Conservation (phyloP, 2,888 invertebrate genomes). For the Philereme transversata region DNA sequence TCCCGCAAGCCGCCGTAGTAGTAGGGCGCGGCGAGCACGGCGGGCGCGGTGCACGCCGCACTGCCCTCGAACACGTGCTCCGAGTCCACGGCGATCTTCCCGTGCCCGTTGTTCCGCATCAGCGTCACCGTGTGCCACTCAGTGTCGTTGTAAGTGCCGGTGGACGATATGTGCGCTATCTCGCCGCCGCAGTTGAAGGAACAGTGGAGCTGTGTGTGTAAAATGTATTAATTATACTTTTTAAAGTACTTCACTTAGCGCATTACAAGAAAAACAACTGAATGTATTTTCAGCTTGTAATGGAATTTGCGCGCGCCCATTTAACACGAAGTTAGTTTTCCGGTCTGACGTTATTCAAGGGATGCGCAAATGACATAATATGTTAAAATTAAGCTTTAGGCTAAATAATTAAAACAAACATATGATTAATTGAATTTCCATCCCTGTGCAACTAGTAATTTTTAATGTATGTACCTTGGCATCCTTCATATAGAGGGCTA, state of each 20-base stretch:
- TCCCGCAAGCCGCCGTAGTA: slow-evolving; percentile 91
- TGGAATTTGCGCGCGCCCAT: too few species aligned
- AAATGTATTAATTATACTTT: too few species aligned
- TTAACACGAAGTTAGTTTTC: too few species aligned
- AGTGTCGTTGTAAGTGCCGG: slow-evolving; percentile 86
- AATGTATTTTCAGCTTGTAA: too few species aligned
- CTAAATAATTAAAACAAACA: too few species aligned
- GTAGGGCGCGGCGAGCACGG: slow-evolving; percentile 88
- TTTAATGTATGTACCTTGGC: slow-evolving; percentile 85
- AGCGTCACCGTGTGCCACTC: slow-evolving; percentile 92
- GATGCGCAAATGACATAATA: too few species aligned
- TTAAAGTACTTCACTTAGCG: too few species aligned
- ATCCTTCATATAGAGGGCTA: slow-evolving; percentile 89
- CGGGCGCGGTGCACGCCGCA: slow-evolving; percentile 69
- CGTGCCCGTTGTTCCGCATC: slow-evolving; percentile 85
- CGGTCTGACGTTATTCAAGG: too few species aligned
- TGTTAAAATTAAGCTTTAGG: too few species aligned
- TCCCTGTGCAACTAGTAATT: too few species aligned
- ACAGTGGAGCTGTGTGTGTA: slow-evolving; percentile 84
- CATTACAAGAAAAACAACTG: too few species aligned
- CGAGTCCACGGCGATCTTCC: slow-evolving; percentile 87
- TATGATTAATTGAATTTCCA: too few species aligned
- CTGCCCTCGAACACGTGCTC: slow-evolving; percentile 79
- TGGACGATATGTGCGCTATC: slow-evolving; percentile 83
- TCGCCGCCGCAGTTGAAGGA: slow-evolving; percentile 89